Conservation (phyloP, 2,888 invertebrate species). For the Amiota minor region DNA sequence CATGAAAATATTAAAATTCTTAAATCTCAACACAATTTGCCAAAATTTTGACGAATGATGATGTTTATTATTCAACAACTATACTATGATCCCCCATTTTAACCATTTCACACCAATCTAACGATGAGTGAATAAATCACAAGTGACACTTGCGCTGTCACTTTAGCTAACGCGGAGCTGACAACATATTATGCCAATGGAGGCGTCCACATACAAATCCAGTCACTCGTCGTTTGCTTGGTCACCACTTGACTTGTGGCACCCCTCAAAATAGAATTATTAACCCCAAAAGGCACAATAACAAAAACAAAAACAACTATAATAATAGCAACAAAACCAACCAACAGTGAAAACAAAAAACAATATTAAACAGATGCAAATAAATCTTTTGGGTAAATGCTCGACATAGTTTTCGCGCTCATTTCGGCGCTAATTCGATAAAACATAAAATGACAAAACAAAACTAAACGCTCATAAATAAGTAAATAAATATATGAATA, state of each 20-base stretch:
- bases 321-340: too few species aligned
- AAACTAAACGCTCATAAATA: conserved; percentile 28
- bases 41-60: too few species aligned
- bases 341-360: not conserved
- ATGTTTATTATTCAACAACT: too few species aligned
- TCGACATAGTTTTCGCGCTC: conserved; percentile 20
- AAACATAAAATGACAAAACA: conserved; percentile 24
- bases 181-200: too few species aligned
- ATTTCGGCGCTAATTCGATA: conserved; percentile 24
- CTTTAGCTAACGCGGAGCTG: not conserved
- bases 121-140: conserved; percentile 5
- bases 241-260: not conserved
- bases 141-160: not conserved
- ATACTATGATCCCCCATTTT: too few species aligned
- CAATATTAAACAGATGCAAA: conserved; percentile 17
- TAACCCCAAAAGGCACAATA: not conserved
- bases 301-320: too few species aligned
- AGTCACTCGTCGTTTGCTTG: not conserved
- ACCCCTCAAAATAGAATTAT: conserved; percentile 1
- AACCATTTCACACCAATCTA: too few species aligned
- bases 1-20: too few species aligned
- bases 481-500: conserved; percentile 1
- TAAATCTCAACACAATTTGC: too few species aligned
- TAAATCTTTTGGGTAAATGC: conserved; percentile 17
- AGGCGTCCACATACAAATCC: not conserved